These are phyloP conservation scores for Craseonycteris thonglongyai DNA, from an alignment of 2,113 vertebrate species.

Conservation along the genomic window DNA sequence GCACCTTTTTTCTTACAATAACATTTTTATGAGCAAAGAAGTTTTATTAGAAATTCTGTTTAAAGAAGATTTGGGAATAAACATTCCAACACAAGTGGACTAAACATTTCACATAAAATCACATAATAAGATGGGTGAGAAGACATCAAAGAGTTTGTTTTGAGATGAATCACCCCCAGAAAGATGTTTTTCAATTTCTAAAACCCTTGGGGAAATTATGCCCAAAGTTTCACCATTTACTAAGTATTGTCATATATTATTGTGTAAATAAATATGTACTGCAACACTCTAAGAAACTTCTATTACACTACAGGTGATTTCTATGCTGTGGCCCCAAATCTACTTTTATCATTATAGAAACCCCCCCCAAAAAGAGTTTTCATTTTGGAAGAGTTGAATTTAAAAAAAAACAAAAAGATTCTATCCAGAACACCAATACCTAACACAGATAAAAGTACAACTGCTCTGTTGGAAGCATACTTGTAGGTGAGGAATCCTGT, in stretches of 20 bases:
- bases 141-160: background rate
- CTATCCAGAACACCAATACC: background rate
- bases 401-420: background rate
- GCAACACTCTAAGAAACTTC: background rate
- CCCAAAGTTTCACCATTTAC: background rate
- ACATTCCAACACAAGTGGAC: background rate
- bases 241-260: background rate
- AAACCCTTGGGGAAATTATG: background rate
- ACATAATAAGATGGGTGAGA: background rate
- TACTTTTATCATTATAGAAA: background rate
- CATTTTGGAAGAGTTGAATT: background rate
- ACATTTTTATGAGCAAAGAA: background rate
- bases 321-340: background rate
- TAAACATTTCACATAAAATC: background rate
- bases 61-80: background rate
- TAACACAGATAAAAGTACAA: background rate
- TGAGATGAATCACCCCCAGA: background rate
- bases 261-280: background rate
- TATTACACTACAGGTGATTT: too few species aligned
- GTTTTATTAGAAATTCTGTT: background rate
- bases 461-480: background rate
- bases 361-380: background rate
- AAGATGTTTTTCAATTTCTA: slow-evolving; percentile 18
- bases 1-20: background rate
- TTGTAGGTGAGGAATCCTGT: background rate